These are phyloP conservation scores for Microvelia longipes DNA, from an alignment of 1,140 invertebrate species.

Conservation along the genomic window DNA sequence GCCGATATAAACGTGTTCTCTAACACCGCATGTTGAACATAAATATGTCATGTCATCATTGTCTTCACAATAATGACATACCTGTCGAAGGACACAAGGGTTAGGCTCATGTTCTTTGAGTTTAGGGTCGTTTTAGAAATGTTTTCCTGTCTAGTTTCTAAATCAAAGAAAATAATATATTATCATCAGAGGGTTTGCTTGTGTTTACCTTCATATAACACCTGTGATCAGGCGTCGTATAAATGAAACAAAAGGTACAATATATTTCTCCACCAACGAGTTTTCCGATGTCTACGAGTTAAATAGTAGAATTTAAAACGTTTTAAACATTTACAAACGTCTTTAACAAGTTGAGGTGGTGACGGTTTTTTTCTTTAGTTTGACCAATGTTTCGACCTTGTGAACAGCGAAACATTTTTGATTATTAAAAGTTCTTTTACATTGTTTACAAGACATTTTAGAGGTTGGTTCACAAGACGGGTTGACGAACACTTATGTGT, in stretches of 20 bases:
- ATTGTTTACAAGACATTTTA: too few relatives aligned
- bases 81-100: neutral
- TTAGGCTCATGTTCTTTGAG: neutral
- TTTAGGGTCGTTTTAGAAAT: neutral
- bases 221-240: neutral
- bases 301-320: too few relatives aligned
- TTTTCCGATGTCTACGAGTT: neutral
- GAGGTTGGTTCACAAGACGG: neutral
- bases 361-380: too few relatives aligned
- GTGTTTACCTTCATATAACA: neutral
- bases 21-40: neutral
- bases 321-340: too few relatives aligned
- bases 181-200: neutral
- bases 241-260: neutral
- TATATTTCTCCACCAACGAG: neutral
- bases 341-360: too few relatives aligned
- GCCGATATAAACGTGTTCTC: neutral
- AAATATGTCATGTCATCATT: neutral
- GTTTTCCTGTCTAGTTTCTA: neutral
- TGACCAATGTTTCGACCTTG: too few relatives aligned
- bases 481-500: neutral
- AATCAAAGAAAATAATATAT: neutral
- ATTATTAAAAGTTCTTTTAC: too few relatives aligned
- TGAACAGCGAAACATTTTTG: too few relatives aligned
- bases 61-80: neutral